Base-by-base conservation (phyloP, 2,113 vertebrate species). In the Lagopus leucura region DNA sequence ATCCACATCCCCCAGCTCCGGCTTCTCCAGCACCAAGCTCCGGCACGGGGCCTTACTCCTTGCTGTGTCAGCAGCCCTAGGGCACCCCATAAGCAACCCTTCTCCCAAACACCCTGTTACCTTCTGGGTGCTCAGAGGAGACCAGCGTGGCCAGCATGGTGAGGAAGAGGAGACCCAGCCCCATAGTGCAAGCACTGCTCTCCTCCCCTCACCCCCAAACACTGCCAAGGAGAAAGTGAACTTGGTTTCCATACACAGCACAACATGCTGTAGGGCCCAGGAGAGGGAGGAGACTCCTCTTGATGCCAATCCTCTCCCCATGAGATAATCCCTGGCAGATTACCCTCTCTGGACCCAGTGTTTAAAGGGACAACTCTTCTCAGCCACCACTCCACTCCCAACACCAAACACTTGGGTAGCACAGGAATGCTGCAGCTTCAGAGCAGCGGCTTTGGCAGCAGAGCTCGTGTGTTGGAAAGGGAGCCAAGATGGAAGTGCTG, bases 261-360 rank as follows among this genome's bases (percentile, higher is more conserved):
- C 65, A 20, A 36, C 48, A 60, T 13, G 45, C 71, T 25, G 36
- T 12, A 66, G 61, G 76, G 55, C 88, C 20, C 0, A 32, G 82
- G 70, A 72, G 47, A 87, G 92, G 94, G 92, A 95, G 64, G 65
- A 95, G 69, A 90, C 86, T 92, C 63, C 83, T 76, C 55, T 55
- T 92, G 95, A 96, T 84, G 88, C 92, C 80, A 90, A 88, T 94
- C 84, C 90, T 84, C 91, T 85, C 77, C 76, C 64, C 67, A 48
- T 7, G 57, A 85, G 90, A 88, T 97, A 95, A 97, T 97, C 96
- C 55, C 89, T 24, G 65, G 65, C 88, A 94, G 94, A 95, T 97
- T 95, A 97, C 81, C 70, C 70, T 55, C 66, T 67, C 42, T 2
- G n/a, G 16, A 10, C 6, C 20, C 42, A 0, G 19, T 5, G 70